Evolutionary conservation across 2,797 vertebrate genomes (phyloP), one percentile per base, ranked within the genome.

Genomic region (Todus mexicanus): DNA sequence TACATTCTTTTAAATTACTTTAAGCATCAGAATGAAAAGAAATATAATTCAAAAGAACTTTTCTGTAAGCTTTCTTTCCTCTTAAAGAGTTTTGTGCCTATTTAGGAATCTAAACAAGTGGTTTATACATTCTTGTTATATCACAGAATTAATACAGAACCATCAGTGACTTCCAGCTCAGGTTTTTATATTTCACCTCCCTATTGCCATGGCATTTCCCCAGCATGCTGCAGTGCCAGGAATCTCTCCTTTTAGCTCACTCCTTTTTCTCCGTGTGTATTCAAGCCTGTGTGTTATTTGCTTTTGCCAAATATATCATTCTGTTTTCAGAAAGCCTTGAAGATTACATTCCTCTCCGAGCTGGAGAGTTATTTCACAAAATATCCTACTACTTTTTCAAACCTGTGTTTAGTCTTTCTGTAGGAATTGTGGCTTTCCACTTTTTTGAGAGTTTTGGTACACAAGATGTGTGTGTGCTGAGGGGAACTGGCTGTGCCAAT

Each of bases 271-370:
- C 33, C 50, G 12, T 94, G 83, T 94, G 89, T 95, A 71, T 92
- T 94, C 86, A 94, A 86, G 71, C 75, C 60, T 91, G 22, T 0
- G 0, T 5, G 7, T 82, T 96, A 72, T 92, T 95, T 96, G 84
- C 91, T 88, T 95, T 95, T 76, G 81, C 88, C 81, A 88, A 92
- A 84, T 91, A 61, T 35, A 83, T 88, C 48, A n/a, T 81, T 92
- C 73, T 54, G 64, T 71, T 95, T 93, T 86, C 85, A 91, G 84
- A 92, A 90, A 83, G 48, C 56, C 93, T 78, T 72, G 65, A 88
- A 72, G 76, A 84, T 78, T 75, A 37, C 91, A 88, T 84, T 93
- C 82, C 84, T 93, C 21, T 53, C 33, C 25, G 56, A 93, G 40
- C 8, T 51, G 42, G 19, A 59, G 66, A 57, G 17, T 64, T 84